Evolutionary conservation across 2,113 vertebrate genomes (phyloP).

Genomic region (Poeciliopsis occidentalis): DNA sequence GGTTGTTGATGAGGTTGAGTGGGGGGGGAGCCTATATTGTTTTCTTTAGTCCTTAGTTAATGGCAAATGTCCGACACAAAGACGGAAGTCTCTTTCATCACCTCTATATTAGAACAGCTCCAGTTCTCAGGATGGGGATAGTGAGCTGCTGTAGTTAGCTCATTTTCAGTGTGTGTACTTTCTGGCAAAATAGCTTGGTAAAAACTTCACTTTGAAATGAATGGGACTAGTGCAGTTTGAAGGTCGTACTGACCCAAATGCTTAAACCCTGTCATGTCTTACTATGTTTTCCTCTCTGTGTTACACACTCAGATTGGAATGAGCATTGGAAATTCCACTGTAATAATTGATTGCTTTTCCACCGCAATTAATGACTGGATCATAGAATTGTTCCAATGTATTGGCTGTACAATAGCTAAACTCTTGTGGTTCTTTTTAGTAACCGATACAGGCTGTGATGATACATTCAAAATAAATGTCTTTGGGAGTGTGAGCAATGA

Average conservation of each 20-base stretch:
- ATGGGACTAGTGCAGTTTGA: conserved; percentile 17
- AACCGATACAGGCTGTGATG: neutral
- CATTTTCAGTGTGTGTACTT: conserved; percentile 3
- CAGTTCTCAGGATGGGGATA: conserved; percentile 32
- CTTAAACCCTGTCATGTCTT: conserved; percentile 20
- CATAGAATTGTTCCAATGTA: conserved; percentile 10
- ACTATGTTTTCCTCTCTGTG: conserved; percentile 7
- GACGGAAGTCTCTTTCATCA: conserved; percentile 46
- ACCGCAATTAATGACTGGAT: conserved; percentile 62
- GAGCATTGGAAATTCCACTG: conserved; percentile 68
- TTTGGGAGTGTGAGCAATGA: too few species aligned
- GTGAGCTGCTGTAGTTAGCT: conserved; percentile 35
- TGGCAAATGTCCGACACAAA: neutral
- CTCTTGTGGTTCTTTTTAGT: neutral
- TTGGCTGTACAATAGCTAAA: neutral
- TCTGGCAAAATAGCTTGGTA: conserved; percentile 10
- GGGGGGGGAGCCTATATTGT: conserved; percentile 43
- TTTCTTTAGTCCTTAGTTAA: neutral
- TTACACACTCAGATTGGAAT: conserved; percentile 20
- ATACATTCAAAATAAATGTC: neutral
- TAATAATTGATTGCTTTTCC: conserved; percentile 50
- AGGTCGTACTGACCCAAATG: conserved; percentile 51
- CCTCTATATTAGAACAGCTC: conserved; percentile 43
- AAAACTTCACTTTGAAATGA: conserved; percentile 8
- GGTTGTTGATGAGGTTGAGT: conserved; percentile 11